A percentile compares a stretch with the other conserved stretches of the same genome.
These are phyloP conservation scores for Polyergus mexicanus DNA, from an alignment of 1,140 invertebrate species.

Conservation along the genomic window DNA sequence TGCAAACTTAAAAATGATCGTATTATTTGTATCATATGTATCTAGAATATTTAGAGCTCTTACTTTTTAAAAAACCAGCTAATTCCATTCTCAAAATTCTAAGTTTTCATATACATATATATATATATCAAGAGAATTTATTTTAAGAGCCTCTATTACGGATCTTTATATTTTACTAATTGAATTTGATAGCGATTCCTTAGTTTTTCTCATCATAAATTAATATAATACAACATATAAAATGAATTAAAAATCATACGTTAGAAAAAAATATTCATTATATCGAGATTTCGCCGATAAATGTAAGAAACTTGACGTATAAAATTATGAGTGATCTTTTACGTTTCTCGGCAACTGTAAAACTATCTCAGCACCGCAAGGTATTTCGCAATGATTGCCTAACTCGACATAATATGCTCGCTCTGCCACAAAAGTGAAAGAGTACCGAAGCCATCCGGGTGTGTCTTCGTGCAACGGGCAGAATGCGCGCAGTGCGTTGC, in stretches of 20 bases:
- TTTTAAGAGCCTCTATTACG: no score
- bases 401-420: conserved; percentile 45
- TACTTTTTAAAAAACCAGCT: no score
- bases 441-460: conserved; percentile 56
- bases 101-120: no score
- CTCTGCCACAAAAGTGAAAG: conserved; percentile 54
- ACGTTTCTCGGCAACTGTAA: conserved; percentile 13
- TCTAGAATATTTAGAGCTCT: background rate
- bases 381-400: conserved; percentile 44
- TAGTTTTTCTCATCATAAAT: no score
- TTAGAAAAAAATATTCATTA: background rate
- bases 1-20: no score
- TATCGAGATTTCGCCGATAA: background rate
- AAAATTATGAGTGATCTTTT: conserved; percentile 8
- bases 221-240: no score
- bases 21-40: no score
- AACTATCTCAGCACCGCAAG: conserved; percentile 1
- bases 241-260: no score
- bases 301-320: background rate
- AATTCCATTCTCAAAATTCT: no score
- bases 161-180: background rate
- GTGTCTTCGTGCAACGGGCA: conserved; percentile 47
- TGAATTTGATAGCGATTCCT: background rate
- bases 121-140: no score
- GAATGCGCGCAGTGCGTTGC: conserved; percentile 11